phyloP scores from a whole-genome alignment of 1,140 invertebrate genomes.

The Ladona fulva region DNA sequence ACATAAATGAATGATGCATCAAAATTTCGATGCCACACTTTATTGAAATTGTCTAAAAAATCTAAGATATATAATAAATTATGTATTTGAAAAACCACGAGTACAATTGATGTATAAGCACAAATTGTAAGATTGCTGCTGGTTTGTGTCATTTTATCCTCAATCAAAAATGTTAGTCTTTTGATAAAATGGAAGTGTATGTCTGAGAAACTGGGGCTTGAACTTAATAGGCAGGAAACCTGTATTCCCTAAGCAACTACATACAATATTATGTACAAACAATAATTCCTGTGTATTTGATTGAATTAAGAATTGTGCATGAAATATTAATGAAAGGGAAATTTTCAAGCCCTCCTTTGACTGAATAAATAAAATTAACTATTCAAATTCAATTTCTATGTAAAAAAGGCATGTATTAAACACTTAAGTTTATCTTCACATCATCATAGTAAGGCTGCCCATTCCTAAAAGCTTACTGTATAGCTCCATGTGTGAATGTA shows the following conservation, averaged over 20 bases:
- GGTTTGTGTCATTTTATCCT: neutral
- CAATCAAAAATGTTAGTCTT: neutral
- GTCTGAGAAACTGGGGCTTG: neutral
- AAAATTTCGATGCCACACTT: neutral
- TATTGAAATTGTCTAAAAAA: neutral
- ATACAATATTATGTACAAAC: neutral
- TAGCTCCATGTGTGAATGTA: slow-evolving; percentile 9
- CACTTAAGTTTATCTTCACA: neutral
- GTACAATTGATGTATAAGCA: slow-evolving; percentile 7
- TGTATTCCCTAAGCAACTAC: too few species aligned
- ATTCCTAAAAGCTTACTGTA: neutral
- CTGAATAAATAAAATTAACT: neutral
- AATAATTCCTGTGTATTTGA: neutral
- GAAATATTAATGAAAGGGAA: neutral
- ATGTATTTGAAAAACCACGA: neutral
- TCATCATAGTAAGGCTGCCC: neutral
- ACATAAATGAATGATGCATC: neutral
- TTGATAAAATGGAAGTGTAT: neutral
- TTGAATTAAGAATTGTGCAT: neutral
- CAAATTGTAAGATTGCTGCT: neutral
- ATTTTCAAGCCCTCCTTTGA: neutral
- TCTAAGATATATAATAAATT: neutral
- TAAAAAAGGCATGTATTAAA: neutral
- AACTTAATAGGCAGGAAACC: too few species aligned
- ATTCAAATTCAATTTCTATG: neutral